Conservation (phyloP, 53 echinoderm and acorn worm species). For the Hippasteria phrygiana region DNA sequence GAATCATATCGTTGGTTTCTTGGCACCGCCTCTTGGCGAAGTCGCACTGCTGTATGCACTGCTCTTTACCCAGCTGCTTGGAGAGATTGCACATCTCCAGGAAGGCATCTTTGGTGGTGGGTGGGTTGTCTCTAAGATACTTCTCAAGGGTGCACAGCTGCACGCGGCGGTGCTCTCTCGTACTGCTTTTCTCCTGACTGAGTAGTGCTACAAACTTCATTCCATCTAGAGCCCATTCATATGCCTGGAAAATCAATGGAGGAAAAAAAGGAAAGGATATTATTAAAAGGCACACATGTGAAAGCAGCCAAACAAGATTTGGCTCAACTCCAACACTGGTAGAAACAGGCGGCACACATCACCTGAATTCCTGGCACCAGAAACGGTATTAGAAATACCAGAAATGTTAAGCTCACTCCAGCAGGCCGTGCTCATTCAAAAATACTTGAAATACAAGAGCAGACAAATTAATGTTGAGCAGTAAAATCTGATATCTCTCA, state of each 20-base stretch:
- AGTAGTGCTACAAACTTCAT: slow-evolving; percentile 84
- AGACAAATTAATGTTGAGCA: background rate
- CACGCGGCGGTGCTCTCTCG: slow-evolving; percentile 75
- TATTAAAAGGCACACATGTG: background rate
- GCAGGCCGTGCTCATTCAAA: background rate
- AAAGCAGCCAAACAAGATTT: no score
- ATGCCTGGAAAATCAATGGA: slow-evolving; percentile 65
- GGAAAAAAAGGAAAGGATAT: background rate
- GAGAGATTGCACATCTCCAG: slow-evolving; percentile 67
- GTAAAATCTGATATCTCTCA: background rate
- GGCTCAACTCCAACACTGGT: no score
- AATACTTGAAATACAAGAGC: background rate
- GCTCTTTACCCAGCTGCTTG: slow-evolving; percentile 71
- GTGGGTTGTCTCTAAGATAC: slow-evolving; percentile 81
- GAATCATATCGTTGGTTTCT: slow-evolving; percentile 76
- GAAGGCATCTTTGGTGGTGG: slow-evolving; percentile 71
- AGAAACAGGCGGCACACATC: no score
- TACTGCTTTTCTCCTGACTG: slow-evolving; percentile 72
- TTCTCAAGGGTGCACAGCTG: slow-evolving; percentile 79
- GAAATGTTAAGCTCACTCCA: background rate
- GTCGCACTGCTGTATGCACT: slow-evolving; percentile 84
- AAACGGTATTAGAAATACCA: no score
- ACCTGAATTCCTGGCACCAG: no score
- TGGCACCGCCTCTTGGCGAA: slow-evolving; percentile 79
- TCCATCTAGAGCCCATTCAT: slow-evolving; percentile 84